Conservation (phyloP, 2,888 invertebrate species). For the Lymantria dispar region DNA sequence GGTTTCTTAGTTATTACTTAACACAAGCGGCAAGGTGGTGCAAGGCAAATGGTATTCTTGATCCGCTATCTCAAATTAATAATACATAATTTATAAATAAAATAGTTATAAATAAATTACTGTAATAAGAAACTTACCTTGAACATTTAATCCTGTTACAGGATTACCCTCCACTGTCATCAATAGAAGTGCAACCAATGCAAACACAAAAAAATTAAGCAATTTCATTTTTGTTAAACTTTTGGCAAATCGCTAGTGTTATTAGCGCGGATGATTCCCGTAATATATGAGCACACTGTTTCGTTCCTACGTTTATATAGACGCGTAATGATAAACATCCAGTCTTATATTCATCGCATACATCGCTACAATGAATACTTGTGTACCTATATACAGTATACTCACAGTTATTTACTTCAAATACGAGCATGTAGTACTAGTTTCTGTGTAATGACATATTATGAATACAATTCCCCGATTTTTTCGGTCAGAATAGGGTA, state of each 20-base stretch:
- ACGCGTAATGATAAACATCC: conserved; percentile 46
- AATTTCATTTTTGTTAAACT: conserved; percentile 28
- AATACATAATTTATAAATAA: too few species aligned
- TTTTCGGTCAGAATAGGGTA: too few species aligned
- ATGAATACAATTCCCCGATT: too few species aligned
- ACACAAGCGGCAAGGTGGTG: too few species aligned
- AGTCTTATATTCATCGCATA: conserved; percentile 15
- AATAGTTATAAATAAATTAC: not conserved
- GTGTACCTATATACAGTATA: too few species aligned
- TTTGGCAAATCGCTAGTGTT: conserved; percentile 13
- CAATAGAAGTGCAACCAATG: conserved; percentile 40
- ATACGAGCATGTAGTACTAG: too few species aligned
- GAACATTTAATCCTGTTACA: conserved; percentile 17
- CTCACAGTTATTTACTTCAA: too few species aligned
- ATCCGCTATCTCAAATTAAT: too few species aligned
- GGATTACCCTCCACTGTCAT: conserved; percentile 40
- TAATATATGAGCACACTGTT: conserved; percentile 33
- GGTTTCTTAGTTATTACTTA: too few species aligned
- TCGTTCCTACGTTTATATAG: conserved; percentile 45
- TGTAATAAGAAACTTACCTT: conserved; percentile 33
- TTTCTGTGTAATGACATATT: too few species aligned
- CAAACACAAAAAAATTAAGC: conserved; percentile 42
- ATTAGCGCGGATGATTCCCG: conserved; percentile 28
- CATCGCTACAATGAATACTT: too few species aligned
- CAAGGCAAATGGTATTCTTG: too few species aligned